phyloP scores from a whole-genome alignment of 2,113 vertebrate species.

The Phasianus colchicus region DNA sequence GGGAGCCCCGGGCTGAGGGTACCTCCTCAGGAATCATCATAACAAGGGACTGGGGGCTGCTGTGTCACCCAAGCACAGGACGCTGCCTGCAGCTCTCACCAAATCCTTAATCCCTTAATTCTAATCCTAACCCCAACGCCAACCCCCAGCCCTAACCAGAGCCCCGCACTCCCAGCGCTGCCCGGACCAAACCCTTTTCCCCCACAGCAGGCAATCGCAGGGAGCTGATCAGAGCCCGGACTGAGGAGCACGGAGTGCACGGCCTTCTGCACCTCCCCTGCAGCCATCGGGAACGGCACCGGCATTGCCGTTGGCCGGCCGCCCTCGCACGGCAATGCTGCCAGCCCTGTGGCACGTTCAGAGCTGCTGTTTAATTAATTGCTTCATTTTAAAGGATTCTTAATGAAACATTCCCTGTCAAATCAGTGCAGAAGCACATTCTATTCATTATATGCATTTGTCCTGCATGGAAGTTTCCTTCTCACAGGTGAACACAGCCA shows the following conservation, averaged over 20 bases:
- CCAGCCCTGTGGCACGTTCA: neutral
- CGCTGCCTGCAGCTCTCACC: accelerated
- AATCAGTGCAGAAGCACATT: neutral
- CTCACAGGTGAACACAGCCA: neutral
- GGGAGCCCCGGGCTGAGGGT: neutral
- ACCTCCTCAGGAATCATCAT: neutral
- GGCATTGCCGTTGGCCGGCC: accelerated
- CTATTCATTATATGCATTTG: neutral
- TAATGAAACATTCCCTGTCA: neutral
- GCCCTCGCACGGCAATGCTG: accelerated
- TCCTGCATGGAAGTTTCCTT: neutral
- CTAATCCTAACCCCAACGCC: neutral
- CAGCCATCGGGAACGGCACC: accelerated
- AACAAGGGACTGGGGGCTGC: accelerated
- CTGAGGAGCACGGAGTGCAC: accelerated
- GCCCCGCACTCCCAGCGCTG: neutral
- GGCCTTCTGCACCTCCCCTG: neutral
- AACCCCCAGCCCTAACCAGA: accelerated
- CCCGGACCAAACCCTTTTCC: neutral
- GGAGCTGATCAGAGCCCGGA: accelerated
- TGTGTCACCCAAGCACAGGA: accelerated
- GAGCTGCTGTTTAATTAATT: accelerated
- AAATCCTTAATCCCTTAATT: neutral
- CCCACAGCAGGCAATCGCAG: accelerated
- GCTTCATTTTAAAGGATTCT: neutral